Evolutionary conservation across 2,113 vertebrate species (phyloP), one percentile per base, ranked within the genome.

Genomic region (Hyaena hyaena): DNA sequence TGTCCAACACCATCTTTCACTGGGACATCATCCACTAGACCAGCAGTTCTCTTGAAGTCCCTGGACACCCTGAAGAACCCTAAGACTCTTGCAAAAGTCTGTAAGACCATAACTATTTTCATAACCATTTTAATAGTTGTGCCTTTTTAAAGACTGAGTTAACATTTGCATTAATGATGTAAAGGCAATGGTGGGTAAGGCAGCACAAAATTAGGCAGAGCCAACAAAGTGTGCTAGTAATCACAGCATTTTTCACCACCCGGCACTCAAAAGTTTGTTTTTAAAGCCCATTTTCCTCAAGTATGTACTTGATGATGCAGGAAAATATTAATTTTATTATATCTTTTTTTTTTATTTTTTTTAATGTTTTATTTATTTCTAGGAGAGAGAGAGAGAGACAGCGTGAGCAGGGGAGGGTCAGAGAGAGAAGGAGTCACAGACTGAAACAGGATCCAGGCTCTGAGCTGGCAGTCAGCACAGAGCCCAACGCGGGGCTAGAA

Each of bases 251-350:
- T 69, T 48, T 31, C 6, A 48, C 8, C 4, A 39, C 23, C 19
- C 28, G 26, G 43, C 28, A 26, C 19, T 45, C 35, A 5, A 16
- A 48, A 35, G 31, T n/a, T 35, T 65, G 61, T 63, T 71, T 73
- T 16, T 68, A 65, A 61, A 31, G 19, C 12, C 69, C 43, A 39
- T 35, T 88, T 86, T 80, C 19, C 80, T 90, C 61, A 91, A 88
- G 63, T 73, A 88, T 66, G 4, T 69, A 65, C 77, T 65, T 87
- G 31, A 73, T 53, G 35, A 69, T 82, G 11, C 31, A 86, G 55
- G 68, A 92, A 68, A 89, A 94, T 39, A 71, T 63, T 84, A 48
- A 73, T 88, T 94, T 94, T 39, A 66, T 80, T 61, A 45, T 39
- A 39, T 39, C 39, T 39, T 39, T 39, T 39, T 39, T 35, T 35